phyloP scores from a whole-genome alignment of 2,888 invertebrate genomes.

The Apodemia hepburni region DNA sequence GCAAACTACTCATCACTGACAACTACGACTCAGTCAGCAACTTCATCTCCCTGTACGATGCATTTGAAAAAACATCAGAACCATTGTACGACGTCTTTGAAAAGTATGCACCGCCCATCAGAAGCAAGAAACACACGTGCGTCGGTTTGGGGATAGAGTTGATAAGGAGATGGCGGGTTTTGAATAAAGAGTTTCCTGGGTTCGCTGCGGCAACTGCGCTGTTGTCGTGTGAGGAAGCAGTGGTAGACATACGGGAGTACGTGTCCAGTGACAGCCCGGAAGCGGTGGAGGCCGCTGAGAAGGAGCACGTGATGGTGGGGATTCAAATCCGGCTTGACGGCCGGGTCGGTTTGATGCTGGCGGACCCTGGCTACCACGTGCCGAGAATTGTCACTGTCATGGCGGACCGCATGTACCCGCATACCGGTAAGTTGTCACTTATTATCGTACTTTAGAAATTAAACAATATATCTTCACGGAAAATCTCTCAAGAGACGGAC shows the following conservation, averaged over 20 bases:
- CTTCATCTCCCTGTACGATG: conserved; percentile 85
- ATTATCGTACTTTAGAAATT: too few species aligned
- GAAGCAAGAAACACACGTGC: conserved; percentile 90
- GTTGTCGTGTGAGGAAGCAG: conserved; percentile 94
- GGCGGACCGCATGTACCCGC: conserved; percentile 91
- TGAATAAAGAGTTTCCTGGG: conserved; percentile 83
- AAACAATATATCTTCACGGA: too few species aligned
- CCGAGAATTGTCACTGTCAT: conserved; percentile 92
- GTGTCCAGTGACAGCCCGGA: conserved; percentile 78
- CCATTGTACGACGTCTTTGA: conserved; percentile 87
- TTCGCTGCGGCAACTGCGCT: conserved; percentile 81
- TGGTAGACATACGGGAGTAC: conserved; percentile 79
- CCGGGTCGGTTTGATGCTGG: conserved; percentile 87
- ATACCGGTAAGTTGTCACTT: conserved; percentile 81
- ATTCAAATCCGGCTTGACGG: conserved; percentile 87
- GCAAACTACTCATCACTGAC: conserved; percentile 89
- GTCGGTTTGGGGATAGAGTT: conserved; percentile 93
- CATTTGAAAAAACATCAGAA: conserved; percentile 79
- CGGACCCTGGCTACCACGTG: conserved; percentile 96
- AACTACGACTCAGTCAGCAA: conserved; percentile 95
- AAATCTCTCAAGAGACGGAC: too few species aligned
- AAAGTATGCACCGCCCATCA: conserved; percentile 88
- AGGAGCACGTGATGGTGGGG: conserved; percentile 93
- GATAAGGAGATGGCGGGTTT: conserved; percentile 80
- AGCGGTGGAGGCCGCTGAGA: conserved; percentile 85